Conservation (phyloP, 2,113 vertebrate genomes). For the Oncorhynchus kisutch region DNA sequence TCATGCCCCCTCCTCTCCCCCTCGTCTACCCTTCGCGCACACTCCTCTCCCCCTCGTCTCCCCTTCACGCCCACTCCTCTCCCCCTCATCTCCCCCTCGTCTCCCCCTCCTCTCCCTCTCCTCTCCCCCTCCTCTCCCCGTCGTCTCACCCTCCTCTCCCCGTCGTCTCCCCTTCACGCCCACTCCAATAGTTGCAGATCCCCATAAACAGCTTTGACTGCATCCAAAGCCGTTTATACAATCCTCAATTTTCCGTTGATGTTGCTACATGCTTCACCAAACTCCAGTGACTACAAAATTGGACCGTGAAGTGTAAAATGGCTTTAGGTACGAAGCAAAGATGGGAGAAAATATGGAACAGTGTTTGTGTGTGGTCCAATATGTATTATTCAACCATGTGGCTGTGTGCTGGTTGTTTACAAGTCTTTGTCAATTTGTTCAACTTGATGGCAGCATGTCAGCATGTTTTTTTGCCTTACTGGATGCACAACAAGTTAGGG, state of each 20-base stretch:
- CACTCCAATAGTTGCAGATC: constrained; percentile 18
- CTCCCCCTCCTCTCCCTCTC: too few species aligned
- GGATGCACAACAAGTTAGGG: constrained; percentile 22
- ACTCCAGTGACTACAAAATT: constrained; percentile 55
- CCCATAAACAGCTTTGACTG: constrained; percentile 47
- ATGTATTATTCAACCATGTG: constrained; percentile 59
- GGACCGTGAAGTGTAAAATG: constrained; percentile 66
- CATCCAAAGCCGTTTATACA: constrained; percentile 57
- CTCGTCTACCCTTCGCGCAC: too few species aligned
- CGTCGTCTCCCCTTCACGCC: background rate
- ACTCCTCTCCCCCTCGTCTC: background rate
- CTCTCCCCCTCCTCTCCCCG: too few species aligned
- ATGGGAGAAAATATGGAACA: constrained; percentile 1
- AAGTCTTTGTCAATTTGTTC: constrained; percentile 66
- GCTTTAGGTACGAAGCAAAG: constrained; percentile 52
- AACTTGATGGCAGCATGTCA: constrained; percentile 55
- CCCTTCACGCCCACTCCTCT: background rate
- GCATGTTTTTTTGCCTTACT: constrained; percentile 23
- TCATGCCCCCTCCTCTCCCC: too few species aligned
- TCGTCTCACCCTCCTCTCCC: background rate
- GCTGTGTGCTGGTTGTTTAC: constrained; percentile 53
- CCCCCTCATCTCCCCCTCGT: too few species aligned
- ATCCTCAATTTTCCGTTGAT: constrained; percentile 52
- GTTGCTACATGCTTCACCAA: constrained; percentile 42
- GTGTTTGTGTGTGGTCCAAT: constrained; percentile 44